phyloP scores from a whole-genome alignment of 2,888 invertebrate genomes.

The Aspidiotus destructor region DNA sequence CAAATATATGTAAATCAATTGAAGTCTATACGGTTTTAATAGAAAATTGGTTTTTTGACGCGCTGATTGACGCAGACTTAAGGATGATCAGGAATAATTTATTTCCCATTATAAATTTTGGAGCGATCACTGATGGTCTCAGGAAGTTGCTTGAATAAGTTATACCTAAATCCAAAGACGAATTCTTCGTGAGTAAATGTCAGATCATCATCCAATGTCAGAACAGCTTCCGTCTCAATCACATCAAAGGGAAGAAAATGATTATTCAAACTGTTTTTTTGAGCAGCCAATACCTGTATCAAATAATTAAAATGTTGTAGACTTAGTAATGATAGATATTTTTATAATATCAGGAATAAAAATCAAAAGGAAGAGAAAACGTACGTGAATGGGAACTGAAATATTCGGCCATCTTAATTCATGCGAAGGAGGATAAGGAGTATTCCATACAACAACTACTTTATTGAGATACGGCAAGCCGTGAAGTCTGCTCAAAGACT shows the following conservation, averaged over 20 bases:
- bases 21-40: too few relatives aligned
- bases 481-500: conserved; percentile 76
- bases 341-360: too few relatives aligned
- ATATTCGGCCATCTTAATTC: conserved; percentile 85
- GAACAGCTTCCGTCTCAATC: conserved; percentile 93
- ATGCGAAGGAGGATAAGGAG: conserved; percentile 67
- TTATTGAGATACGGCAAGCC: conserved; percentile 94
- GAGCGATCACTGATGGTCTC: too few relatives aligned
- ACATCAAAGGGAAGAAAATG: conserved; percentile 86
- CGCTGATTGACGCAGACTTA: too few relatives aligned
- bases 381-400: conserved; percentile 67
- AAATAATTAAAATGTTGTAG: too few relatives aligned
- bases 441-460: conserved; percentile 97
- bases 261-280: conserved; percentile 92
- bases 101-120: too few relatives aligned
- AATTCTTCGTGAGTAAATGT: conserved; percentile 97
- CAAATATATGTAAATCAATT: too few relatives aligned
- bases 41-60: too few relatives aligned
- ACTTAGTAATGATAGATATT: too few relatives aligned
- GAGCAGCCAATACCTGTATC: conserved; percentile 67
- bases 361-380: conserved; percentile 32
- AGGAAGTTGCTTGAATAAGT: too few relatives aligned
- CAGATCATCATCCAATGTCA: conserved; percentile 97
- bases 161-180: conserved; percentile 85
- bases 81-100: not conserved